Conservation (phyloP, 2,888 invertebrate species). For the Argyresthia albistria region DNA sequence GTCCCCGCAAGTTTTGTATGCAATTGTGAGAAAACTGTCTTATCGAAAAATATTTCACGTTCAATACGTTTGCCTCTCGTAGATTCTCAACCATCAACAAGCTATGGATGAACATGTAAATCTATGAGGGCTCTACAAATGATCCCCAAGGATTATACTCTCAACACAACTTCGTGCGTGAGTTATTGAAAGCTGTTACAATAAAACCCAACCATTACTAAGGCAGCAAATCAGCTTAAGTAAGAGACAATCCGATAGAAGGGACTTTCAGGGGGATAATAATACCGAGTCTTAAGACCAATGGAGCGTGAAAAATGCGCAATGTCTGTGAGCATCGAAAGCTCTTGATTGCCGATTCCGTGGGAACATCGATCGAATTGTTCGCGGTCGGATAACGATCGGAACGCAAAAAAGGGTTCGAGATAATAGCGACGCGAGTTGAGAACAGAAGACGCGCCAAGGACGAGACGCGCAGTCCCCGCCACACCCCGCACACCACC, state of each 20-base stretch:
- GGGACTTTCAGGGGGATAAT: neutral
- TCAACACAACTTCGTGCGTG: neutral
- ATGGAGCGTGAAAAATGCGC: constrained; percentile 41
- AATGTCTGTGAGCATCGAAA: constrained; percentile 48
- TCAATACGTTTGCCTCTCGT: too few relatives aligned
- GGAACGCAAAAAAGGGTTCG: constrained; percentile 65
- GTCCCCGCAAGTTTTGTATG: too few relatives aligned
- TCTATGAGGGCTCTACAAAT: too few relatives aligned
- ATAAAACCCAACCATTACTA: neutral
- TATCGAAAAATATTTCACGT: too few relatives aligned
- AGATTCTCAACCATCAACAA: too few relatives aligned
- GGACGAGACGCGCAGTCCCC: constrained; percentile 20
- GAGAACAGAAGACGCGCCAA: constrained; percentile 24
- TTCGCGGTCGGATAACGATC: constrained; percentile 65
- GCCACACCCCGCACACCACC: constrained; percentile 27
- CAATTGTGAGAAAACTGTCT: too few relatives aligned
- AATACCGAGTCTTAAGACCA: neutral
- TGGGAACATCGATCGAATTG: constrained; percentile 57
- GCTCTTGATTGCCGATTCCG: constrained; percentile 44
- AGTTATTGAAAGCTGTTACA: neutral
- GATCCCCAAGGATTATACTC: too few relatives aligned
- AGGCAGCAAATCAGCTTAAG: constrained; percentile 15
- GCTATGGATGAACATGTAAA: too few relatives aligned
- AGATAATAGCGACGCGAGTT: constrained; percentile 48
- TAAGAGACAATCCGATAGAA: constrained; percentile 15